Conservation (phyloP, 2,797 vertebrate species). For the Tenualosa thibaudeaui region DNA sequence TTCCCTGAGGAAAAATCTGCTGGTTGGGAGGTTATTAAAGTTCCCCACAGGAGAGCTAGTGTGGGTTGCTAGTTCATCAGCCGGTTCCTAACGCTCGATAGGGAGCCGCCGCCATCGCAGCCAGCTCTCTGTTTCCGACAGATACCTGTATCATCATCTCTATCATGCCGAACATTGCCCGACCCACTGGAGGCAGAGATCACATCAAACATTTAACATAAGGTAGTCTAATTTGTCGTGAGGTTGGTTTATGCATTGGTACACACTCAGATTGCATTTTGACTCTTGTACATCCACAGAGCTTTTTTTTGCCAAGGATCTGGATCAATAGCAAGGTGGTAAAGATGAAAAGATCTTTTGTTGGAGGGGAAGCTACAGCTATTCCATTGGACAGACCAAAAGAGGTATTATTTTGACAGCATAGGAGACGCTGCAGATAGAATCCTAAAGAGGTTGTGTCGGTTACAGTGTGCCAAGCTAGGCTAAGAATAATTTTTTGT, state of each 20-base stretch:
- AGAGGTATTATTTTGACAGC: not conserved
- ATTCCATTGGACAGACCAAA: not conserved
- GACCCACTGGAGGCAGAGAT: not conserved
- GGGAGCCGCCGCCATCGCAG: not conserved
- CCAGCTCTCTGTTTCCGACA: not conserved
- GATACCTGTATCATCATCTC: not conserved
- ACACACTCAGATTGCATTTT: not conserved
- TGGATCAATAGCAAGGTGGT: not conserved
- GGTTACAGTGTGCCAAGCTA: not conserved
- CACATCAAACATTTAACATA: not conserved
- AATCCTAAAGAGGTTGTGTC: slow-evolving; percentile 1
- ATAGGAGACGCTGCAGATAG: not conserved
- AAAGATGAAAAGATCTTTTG: not conserved
- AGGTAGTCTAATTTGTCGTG: not conserved
- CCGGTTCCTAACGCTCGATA: not conserved
- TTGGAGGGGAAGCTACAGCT: not conserved
- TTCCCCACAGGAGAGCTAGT: slow-evolving; percentile 11
- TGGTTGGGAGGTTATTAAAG: slow-evolving; percentile 24
- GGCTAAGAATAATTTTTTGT: not conserved
- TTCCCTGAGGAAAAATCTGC: slow-evolving; percentile 12
- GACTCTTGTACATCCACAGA: not conserved
- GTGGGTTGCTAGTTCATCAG: slow-evolving; percentile 17
- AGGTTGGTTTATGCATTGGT: not conserved
- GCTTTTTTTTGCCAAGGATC: not conserved
- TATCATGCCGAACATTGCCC: not conserved